Conservation (phyloP, 2,888 invertebrate species). For the Trileptium ribeirensis region DNA sequence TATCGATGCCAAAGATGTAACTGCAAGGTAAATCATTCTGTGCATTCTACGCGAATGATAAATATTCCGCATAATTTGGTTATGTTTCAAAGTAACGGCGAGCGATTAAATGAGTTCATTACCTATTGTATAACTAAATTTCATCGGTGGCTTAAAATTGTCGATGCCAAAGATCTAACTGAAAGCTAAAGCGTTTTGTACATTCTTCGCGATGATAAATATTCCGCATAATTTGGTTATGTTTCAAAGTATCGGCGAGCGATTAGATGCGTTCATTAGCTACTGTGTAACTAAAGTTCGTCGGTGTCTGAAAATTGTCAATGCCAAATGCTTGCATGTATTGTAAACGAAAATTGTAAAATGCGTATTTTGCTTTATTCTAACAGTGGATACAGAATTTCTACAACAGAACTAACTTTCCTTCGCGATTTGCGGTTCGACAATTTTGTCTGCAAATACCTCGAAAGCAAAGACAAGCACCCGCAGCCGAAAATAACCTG, state of each 20-base stretch:
- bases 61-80: constrained; percentile 90
- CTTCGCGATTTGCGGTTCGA: too few relatives aligned
- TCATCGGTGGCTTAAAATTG: not conserved
- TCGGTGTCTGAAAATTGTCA: not conserved
- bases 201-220: constrained; percentile 67
- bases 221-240: constrained; percentile 93
- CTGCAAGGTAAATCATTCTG: constrained; percentile 97
- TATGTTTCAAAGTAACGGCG: constrained; percentile 93
- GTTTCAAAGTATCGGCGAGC: constrained; percentile 91
- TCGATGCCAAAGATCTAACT: too few relatives aligned
- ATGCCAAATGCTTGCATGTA: constrained; percentile 56
- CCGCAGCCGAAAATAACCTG: too few relatives aligned
- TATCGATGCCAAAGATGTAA: constrained; percentile 53
- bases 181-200: constrained; percentile 95
- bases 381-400: too few relatives aligned
- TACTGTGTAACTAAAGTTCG: constrained; percentile 20
- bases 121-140: constrained; percentile 24
- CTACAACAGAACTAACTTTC: too few relatives aligned
- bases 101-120: constrained; percentile 83
- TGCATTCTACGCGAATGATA: constrained; percentile 66
- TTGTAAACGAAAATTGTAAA: too few relatives aligned
- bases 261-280: constrained; percentile 75
- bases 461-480: too few relatives aligned
- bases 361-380: too few relatives aligned
- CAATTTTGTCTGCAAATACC: too few relatives aligned